Conservation (phyloP, 2,797 vertebrate species). For the Enteromius paludinosus region DNA sequence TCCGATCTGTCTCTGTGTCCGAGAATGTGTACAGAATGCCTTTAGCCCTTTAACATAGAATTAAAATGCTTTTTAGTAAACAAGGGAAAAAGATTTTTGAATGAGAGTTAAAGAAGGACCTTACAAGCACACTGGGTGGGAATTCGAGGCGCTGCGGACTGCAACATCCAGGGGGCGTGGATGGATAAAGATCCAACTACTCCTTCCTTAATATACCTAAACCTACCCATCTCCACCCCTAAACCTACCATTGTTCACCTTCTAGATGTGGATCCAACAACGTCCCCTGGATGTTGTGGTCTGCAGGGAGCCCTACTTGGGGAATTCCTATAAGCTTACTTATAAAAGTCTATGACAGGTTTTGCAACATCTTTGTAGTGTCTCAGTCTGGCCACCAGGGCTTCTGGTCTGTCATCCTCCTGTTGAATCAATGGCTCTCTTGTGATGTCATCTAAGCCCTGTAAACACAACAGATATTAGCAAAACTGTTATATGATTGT, state of each 20-base stretch:
- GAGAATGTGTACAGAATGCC: constrained; percentile 93
- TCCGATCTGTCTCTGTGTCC: constrained; percentile 93
- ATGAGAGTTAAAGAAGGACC: not conserved
- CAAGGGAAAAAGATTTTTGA: not conserved
- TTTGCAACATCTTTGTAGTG: constrained; percentile 96
- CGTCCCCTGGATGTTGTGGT: no score
- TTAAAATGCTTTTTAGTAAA: not conserved
- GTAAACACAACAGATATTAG: constrained; percentile 43
- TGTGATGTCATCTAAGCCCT: constrained; percentile 90
- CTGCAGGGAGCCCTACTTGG: no score
- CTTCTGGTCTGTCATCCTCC: constrained; percentile 91
- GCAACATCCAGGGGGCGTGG: no score
- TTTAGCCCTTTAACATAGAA: constrained; percentile 78
- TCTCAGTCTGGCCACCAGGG: constrained; percentile 85
- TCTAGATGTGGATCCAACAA: no score
- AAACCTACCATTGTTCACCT: no score
- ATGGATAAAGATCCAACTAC: no score
- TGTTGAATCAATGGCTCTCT: constrained; percentile 89
- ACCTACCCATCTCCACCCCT: no score
- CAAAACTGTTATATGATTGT: not conserved
- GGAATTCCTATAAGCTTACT: constrained; percentile 76
- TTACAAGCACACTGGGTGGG: not conserved
- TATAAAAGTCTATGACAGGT: constrained; percentile 92
- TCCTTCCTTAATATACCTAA: no score
- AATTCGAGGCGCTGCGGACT: not conserved